A percentile compares a stretch with the other conserved stretches of the same genome.
Evolutionary conservation across 2,797 vertebrate species (phyloP).

Genomic region (Pseudocheirus occidentalis): DNA sequence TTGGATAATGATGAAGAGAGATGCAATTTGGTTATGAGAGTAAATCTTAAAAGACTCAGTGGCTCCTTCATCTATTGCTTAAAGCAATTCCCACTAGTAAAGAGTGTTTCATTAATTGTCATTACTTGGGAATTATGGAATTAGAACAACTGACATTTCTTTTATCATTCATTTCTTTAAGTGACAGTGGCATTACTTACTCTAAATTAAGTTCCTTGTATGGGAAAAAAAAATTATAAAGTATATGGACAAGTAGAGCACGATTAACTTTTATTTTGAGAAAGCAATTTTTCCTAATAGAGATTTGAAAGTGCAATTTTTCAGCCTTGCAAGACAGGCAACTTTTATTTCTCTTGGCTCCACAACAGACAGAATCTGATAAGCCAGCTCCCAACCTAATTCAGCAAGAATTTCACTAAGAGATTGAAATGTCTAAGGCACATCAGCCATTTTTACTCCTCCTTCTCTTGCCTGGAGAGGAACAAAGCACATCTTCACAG

Average conservation of each 20-base stretch:
- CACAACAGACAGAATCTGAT: conserved; percentile 46
- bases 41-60: conserved; percentile 76
- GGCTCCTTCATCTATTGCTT: conserved; percentile 66
- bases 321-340: conserved; percentile 29
- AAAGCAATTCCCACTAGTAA: conserved; percentile 69
- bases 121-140: conserved; percentile 74
- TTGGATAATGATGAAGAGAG: conserved; percentile 74
- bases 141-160: conserved; percentile 69
- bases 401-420: conserved; percentile 50
- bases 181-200: conserved; percentile 73
- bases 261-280: conserved; percentile 58
- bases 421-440: conserved; percentile 22
- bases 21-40: conserved; percentile 62
- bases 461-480: neutral
- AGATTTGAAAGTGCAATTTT: conserved; percentile 46
- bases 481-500: neutral
- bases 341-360: conserved; percentile 54
- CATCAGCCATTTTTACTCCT: conserved; percentile 39
- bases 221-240: conserved; percentile 59
- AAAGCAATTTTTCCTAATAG: conserved; percentile 62
- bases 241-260: conserved; percentile 62
- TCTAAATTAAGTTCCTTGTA: conserved; percentile 74
- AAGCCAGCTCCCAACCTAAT: conserved; percentile 38
- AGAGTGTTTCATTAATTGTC: conserved; percentile 75
- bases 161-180: conserved; percentile 78